phyloP scores from a whole-genome alignment of 2,113 vertebrate species.

The Sinosuthora webbiana region DNA sequence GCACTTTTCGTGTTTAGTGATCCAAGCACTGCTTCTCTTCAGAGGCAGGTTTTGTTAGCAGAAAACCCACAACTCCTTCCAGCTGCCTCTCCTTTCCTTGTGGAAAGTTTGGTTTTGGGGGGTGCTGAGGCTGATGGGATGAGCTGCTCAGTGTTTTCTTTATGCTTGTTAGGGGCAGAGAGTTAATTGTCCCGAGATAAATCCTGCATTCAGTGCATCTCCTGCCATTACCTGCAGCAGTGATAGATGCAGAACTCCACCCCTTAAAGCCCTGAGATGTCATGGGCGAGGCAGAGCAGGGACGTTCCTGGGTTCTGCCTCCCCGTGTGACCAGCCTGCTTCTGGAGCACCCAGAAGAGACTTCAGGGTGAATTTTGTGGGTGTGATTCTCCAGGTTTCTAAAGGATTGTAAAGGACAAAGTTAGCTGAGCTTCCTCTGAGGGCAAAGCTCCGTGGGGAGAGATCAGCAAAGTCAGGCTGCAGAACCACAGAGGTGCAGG shows the following conservation, averaged over 20 bases:
- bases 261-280: not conserved
- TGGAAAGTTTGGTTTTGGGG: not conserved
- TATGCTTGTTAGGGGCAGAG: not conserved
- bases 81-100: not conserved
- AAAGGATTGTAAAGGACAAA: not conserved
- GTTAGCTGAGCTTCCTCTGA: not conserved
- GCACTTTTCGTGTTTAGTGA: not conserved
- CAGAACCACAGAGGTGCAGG: not conserved
- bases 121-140: not conserved
- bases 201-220: not conserved
- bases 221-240: not conserved
- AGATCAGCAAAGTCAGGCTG: not conserved
- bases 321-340: not conserved
- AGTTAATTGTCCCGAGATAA: not conserved
- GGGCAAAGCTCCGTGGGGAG: not conserved
- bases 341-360: not conserved
- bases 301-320: not conserved
- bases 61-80: not conserved
- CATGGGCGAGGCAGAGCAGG: not conserved
- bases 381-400: not conserved
- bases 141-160: not conserved
- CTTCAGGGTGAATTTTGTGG: not conserved
- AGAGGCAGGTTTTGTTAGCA: not conserved
- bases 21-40: not conserved
- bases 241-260: not conserved